Percentiles rank a stretch among this genome's conserved stretches.
These are phyloP conservation scores for Imbricaverruca yamaguchii DNA, from an alignment of 2,888 invertebrate genomes.

Conservation along the genomic window DNA sequence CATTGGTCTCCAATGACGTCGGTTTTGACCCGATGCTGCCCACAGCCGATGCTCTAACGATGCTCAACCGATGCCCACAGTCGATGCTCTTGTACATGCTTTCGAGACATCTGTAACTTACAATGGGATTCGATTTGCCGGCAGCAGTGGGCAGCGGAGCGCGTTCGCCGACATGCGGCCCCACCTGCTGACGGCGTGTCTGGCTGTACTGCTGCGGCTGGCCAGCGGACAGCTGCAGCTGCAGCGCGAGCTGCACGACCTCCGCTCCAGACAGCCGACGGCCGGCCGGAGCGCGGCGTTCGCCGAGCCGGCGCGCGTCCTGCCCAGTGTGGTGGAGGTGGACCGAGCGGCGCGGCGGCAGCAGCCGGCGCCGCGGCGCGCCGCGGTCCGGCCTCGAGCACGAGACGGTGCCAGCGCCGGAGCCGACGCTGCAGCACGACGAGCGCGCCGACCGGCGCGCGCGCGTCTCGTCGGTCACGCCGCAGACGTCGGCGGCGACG, in stretches of 20 bases:
- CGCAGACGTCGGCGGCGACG: neutral
- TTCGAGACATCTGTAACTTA: too few species aligned
- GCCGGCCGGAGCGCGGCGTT: neutral
- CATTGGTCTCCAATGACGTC: too few species aligned
- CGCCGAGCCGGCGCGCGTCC: neutral
- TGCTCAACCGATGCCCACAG: too few species aligned
- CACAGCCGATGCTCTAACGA: too few species aligned
- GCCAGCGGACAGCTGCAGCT: neutral
- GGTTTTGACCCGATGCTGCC: too few species aligned
- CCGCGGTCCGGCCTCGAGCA: neutral
- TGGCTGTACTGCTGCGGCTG: neutral
- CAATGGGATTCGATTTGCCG: too few species aligned
- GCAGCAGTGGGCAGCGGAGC: neutral
- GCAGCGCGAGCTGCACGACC: neutral
- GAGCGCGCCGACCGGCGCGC: neutral
- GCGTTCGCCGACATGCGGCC: neutral
- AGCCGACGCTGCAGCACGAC: neutral
- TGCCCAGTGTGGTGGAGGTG: neutral
- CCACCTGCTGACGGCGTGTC: neutral
- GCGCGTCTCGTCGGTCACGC: too few species aligned
- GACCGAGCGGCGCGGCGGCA: neutral
- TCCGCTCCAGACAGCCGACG: neutral
- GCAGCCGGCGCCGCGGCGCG: neutral
- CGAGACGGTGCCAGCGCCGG: neutral
- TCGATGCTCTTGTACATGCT: too few species aligned